Evolutionary conservation across 37 sponge, comb jelly and placozoan genomes (phyloP), one percentile per base, ranked within the genome.

Genomic region (Diacarnus erythraeanus): DNA sequence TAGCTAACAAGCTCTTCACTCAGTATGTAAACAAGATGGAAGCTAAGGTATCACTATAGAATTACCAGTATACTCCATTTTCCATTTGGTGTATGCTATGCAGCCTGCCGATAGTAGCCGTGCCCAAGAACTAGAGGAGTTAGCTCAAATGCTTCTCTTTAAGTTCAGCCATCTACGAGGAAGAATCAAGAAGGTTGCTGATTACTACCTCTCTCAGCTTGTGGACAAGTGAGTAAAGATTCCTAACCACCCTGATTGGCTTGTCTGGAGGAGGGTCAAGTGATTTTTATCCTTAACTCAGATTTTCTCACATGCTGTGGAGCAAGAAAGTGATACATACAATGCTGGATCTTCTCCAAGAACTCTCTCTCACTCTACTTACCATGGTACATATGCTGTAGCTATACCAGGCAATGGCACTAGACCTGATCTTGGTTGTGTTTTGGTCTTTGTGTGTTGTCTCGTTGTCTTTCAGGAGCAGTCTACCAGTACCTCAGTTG

Each of bases 261-360:
- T 22, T 37, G 37, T 10, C 38, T 69, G 37, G 40, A 6, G 9
- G 39, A 10, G 40, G 17, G 38, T 37, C 4, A 29, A 61, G 64
- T 61, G 64, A 27, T 59, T 37, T 76, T 25, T 35, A 43, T 34
- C 38, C 38, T 38, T 43, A 6, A 9, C 23, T 6, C 59, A 90
- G 90, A 69, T 92, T 92, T 59, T 78, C 89, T 37, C 92, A 92
- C 56, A 63, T 92, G 59, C 77, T 92, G 36, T 92, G 89, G 89
- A 86, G 79, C 34, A 79, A 77, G 39, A 27, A 35, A 35, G 84
- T 92, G 31, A 72, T 92, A 34, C 74, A 79, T 42, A 83, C 85
- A 15, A 77, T 88, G 81, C 64, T 92, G 59, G 89, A 92, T 58
- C 85, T 92, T 39, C 80, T 92, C 18, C 89, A 88, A 0, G 71